Evolutionary conservation across 2,888 invertebrate genomes (phyloP), one percentile per base, ranked within the genome.

Genomic region (Cotesia congregata): DNA sequence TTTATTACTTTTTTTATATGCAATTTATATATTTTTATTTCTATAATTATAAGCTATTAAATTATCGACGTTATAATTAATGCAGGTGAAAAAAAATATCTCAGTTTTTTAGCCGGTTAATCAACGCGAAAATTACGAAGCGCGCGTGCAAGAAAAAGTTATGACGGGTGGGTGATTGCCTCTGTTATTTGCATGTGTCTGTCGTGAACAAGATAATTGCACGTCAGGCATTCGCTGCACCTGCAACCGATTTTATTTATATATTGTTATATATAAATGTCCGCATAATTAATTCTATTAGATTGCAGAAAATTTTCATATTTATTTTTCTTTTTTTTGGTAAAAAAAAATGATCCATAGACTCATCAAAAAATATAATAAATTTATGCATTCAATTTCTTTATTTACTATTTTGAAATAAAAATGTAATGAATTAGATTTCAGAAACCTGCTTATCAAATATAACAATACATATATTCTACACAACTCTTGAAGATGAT

Each of bases 121-220:
- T 77, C 30, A 20, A 76, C 70, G 75, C 72, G 68, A 77, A 76
- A 78, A 77, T 78, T 78, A 75, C 65, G 71, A 77, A 50, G 74
- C 71, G 76, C 77, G 77, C 78, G 72, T 15, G 72, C 67, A 65
- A 68, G 69, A 41, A 78, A 30, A 79, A 81, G 78, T 81, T 79
- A 78, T 80, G 80, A 79, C 68, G 72, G 69, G 64, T 39, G 6
- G 12, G 70, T 72, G 67, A 72, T 78, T 76, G 71, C 74, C 70
- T 72, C 62, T 72, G 75, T 78, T 76, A 82, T 80, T 83, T 79
- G 81, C 82, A 80, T 83, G 85, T 80, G 85, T 80, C 80, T 77
- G 67, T 67, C 82, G 81, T 74, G 82, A 85, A 82, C 81, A 81
- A 74, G 78, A 77, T 86, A 85, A 86, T 86, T 84, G 83, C 85